Conservation (phyloP, 2,888 invertebrate species). For the Abscondita cerata region DNA sequence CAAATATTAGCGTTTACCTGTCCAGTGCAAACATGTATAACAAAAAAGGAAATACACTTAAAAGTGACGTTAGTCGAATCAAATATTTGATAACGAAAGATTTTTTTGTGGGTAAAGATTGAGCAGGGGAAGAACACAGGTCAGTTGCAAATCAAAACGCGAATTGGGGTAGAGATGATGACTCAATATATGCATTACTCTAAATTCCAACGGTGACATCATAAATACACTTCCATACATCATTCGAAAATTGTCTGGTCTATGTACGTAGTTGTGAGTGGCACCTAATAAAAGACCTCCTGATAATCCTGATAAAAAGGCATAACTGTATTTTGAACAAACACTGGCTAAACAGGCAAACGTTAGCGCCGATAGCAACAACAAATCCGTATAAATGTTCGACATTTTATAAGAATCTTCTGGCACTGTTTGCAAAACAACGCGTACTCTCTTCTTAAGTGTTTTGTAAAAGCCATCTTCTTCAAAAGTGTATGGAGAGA, state of each 20-base stretch:
- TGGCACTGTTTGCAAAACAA: slow-evolving; percentile 64
- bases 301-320: slow-evolving; percentile 57
- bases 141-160: no score
- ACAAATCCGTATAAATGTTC: slow-evolving; percentile 56
- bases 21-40: no score
- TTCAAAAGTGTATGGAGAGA: slow-evolving; percentile 76
- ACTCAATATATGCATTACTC: no score
- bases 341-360: slow-evolving; percentile 50
- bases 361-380: slow-evolving; percentile 54
- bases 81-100: no score
- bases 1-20: no score
- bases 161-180: no score
- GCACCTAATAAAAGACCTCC: slow-evolving; percentile 68
- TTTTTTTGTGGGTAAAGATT: no score
- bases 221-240: slow-evolving; percentile 77
- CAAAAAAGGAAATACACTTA: no score
- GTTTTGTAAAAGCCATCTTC: slow-evolving; percentile 77
- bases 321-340: slow-evolving; percentile 50
- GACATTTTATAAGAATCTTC: slow-evolving; percentile 51
- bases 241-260: slow-evolving; percentile 79
- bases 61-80: no score
- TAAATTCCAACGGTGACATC: no score
- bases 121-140: no score
- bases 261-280: slow-evolving; percentile 81
- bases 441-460: slow-evolving; percentile 66